Base-by-base conservation (phyloP, 1,140 invertebrate genomes). In the Pogonomyrmex californicus region DNA sequence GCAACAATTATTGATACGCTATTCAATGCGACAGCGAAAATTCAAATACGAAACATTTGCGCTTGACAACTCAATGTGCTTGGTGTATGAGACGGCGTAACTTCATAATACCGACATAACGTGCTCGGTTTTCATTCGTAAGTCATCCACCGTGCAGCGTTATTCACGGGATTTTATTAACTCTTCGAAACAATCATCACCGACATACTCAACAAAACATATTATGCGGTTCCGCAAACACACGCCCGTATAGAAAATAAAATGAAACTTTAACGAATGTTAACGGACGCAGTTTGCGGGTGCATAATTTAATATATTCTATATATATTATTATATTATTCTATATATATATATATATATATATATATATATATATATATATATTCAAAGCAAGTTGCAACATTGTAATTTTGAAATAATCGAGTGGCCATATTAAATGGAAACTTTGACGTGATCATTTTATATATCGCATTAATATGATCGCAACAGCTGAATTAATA, bases 271-370 rank as follows among this genome's bases (percentile, higher is more conserved):
- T 49, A 60, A 83, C 54, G 33, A 58, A 47, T 51, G 63, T 81
- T 81, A 81, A 70, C 78, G 36, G 38, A 44, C 23, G 23, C 23
- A 56, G 47, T 30, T 54, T 33, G 38, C 14, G 47, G 23, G 23
- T 56, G 17, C n/a, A 60, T 44, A 75, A 83, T 83, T 83, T 70
- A 81, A 54, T 41, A 23, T 68, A 83, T 83, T 83, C 51, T 70
- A 54, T 41, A 63, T 23, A 23, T 23, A 23, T n/a, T n/a, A n/a
- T n/a, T n/a, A n/a, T n/a, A n/a, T n/a, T 68, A 83, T 83, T 83
- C 51, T 70, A 54, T 41, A 63, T 23, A 23, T 23, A 23, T 23
- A 23, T 23, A 23, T 23, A 23, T 23, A 23, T 23, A 23, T 23
- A 23, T 23, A 23, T 23, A 23, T 23, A 23, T 23, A 23, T 23